Evolutionary conservation across 2,113 vertebrate species (phyloP), one percentile per base, ranked within the genome.

Genomic region (Anas platyrhynchos): DNA sequence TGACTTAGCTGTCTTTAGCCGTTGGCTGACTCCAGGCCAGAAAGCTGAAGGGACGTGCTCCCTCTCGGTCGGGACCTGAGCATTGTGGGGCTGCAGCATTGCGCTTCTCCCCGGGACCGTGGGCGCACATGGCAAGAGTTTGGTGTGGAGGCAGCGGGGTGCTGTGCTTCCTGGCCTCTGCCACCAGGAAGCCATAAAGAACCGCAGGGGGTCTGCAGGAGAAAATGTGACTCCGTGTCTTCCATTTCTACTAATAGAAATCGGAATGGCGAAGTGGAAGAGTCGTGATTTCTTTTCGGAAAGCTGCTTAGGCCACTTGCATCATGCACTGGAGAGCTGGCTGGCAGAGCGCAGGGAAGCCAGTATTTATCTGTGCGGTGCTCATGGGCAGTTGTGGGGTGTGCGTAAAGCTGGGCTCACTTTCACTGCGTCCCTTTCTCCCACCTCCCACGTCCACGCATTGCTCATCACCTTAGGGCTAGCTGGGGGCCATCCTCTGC

Each of bases 361-460:
- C 58, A 38, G 1, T 41, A 15, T 86, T 96, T 91, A 72, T 63
- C 74, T 44, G 0, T 50, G 62, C 41, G 7, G 66, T 65, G 86
- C 73, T 83, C n/a, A 13, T 66, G 84, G 56, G 86, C 61, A 56
- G 22, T 81, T 68, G 48, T 0, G 0, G 26, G 0, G 1, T 38
- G 2, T 38, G 63, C 18, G 34, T 88, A 65, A 44, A 75, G 34
- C 75, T 0, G 0, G 2, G 5, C 44, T 91, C 1, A 0, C 80
- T 90, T 72, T 56, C 52, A 23, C 58, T 78, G 4, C 0, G 0
- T 84, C 88, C 69, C 44, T 84, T 86, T 58, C 41, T 88, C 86
- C 83, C 77, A 79, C 80, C 56, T 86, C 56, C 86, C 13, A 1
- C 4, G 1, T 41, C 80, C 69, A 34, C 58, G 32, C 62, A 0